Conservation (phyloP, 2,888 invertebrate species). For the Drosophila picticornis region DNA sequence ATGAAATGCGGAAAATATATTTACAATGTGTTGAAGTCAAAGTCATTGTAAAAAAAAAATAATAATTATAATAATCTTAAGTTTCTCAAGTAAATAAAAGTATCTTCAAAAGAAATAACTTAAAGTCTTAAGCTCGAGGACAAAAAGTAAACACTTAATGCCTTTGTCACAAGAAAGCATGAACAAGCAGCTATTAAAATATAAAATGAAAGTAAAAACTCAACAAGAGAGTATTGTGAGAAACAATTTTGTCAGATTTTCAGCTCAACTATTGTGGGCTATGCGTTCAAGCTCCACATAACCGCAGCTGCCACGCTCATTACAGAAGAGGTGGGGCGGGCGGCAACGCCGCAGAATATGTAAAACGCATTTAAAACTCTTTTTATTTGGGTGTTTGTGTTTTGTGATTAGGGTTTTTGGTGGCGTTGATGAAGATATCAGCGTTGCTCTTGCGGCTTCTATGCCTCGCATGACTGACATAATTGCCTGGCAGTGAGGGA, state of each 20-base stretch:
- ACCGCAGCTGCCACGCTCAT: slow-evolving; percentile 18
- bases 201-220: not conserved
- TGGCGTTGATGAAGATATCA: slow-evolving; percentile 23
- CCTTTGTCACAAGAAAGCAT: not conserved
- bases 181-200: no score
- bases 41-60: not conserved
- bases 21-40: not conserved
- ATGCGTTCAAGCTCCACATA: slow-evolving; percentile 1
- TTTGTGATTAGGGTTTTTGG: not conserved
- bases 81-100: not conserved
- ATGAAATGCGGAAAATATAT: not conserved
- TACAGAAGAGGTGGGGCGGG: not conserved
- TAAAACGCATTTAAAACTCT: slow-evolving; percentile 29
- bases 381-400: slow-evolving; percentile 19
- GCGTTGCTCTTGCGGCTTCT: slow-evolving; percentile 27
- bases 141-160: not conserved
- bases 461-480: slow-evolving; percentile 35
- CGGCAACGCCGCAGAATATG: slow-evolving; percentile 46
- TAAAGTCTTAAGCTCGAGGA: not conserved
- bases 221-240: slow-evolving; percentile 13
- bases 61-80: not conserved
- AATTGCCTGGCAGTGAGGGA: slow-evolving; percentile 21
- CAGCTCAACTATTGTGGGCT: slow-evolving; percentile 15
- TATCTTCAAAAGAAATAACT: no score
- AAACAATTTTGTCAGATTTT: slow-evolving; percentile 33